Evolutionary conservation across 2,113 vertebrate genomes (phyloP), one percentile per base, ranked within the genome.

Genomic region (Seriola rivoliana): DNA sequence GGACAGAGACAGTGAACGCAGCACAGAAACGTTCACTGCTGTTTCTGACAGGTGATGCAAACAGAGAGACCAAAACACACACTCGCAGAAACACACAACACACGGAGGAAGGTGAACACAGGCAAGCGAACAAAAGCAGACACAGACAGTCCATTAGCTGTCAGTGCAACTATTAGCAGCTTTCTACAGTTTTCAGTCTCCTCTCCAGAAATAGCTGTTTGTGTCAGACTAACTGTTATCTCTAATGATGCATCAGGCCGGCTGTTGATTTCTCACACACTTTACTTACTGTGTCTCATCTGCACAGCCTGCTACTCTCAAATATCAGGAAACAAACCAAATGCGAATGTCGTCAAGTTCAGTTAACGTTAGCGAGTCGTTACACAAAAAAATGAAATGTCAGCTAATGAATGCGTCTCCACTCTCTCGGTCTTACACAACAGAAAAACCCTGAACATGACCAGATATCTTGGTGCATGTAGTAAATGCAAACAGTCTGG

Each of bases 141-240:
- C 32, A 1, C 55, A 67, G 66, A 67, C 83, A 19, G 58, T 68
- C 79, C 70, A 78, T 82, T 86, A 74, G 57, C 74, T 40, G 21
- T 81, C 70, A 62, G 57, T 17, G 57, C 4, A 78, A 74, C 79
- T 86, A 86, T 82, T 70, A 78, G 63, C 74, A 82, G 79, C 79
- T 86, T 63, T 71, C 25, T 80, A 60, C 70, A 73, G 75, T 52
- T 69, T 38, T 50, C 65, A 25, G 72, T 23, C 59, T 71, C 73
- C 66, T 48, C 58, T 74, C 62, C 71, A 74, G 54, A 74, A 86
- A 86, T 74, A 86, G 74, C 79, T 70, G 74, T 74, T 70, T 62
- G 78, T 86, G 84, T 74, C 79, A 78, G 78, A 48, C 54, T 54
- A 76, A 75, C 77, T 81, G 83, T 81, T 75, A 50, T 5, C 71